These are phyloP conservation scores for Apodemus speciosus DNA, from an alignment of 2,113 vertebrate genomes.

Conservation along the genomic window DNA sequence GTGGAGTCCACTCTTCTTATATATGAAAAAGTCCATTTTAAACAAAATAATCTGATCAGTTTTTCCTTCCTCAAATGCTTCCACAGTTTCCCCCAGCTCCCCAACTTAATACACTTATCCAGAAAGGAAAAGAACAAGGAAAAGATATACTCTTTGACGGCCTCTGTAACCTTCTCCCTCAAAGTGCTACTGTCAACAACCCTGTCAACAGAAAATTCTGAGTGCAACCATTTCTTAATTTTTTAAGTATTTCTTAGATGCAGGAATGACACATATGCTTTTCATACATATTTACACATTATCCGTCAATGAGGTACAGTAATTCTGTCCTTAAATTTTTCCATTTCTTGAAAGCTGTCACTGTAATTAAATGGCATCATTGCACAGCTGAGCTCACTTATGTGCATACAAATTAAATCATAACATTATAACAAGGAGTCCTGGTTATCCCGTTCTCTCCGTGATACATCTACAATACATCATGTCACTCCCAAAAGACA, in stretches of 20 bases:
- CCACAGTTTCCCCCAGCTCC: neutral
- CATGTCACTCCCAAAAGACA: neutral
- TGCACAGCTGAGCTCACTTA: neutral
- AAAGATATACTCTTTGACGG: neutral
- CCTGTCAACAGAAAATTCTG: neutral
- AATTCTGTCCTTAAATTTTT: neutral
- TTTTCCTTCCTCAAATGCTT: neutral
- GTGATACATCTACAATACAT: neutral
- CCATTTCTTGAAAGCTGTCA: neutral
- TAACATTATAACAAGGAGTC: neutral
- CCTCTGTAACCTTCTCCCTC: neutral
- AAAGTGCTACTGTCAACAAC: neutral
- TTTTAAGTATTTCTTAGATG: neutral
- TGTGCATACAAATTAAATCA: neutral
- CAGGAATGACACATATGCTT: neutral
- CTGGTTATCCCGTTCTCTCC: neutral
- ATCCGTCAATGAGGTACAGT: neutral
- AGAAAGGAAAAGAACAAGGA: neutral
- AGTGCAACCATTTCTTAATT: constrained; percentile 6
- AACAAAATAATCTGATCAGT: neutral
- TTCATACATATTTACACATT: neutral
- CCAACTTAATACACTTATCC: neutral
- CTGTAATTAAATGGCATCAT: neutral
- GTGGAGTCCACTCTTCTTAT: constrained; percentile 7
- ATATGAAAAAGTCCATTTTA: neutral